Conservation (phyloP, 2,888 invertebrate genomes). For the Ectemnius lituratus region DNA sequence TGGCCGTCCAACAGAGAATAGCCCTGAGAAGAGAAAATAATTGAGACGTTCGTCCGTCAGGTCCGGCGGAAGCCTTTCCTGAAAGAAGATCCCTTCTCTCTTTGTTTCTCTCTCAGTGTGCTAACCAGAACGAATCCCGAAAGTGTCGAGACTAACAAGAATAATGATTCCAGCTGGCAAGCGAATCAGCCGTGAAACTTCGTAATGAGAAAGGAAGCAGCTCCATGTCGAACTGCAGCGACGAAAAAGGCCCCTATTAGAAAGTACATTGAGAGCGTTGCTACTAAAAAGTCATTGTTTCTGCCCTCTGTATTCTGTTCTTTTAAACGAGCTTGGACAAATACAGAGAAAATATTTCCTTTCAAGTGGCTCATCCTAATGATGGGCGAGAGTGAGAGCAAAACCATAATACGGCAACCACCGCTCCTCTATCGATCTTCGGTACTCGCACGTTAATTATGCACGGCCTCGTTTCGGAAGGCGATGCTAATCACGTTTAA, state of each 20-base stretch:
- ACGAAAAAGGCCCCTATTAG: too few relatives aligned
- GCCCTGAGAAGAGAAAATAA: slow-evolving; percentile 47
- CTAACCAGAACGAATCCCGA: slow-evolving; percentile 49
- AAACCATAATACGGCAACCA: background rate
- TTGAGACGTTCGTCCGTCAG: slow-evolving; percentile 47
- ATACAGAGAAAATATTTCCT: too few relatives aligned
- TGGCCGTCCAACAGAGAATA: slow-evolving; percentile 35
- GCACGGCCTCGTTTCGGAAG: slow-evolving; percentile 20
- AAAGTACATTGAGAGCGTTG: too few relatives aligned
- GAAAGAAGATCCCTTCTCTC: slow-evolving; percentile 5
- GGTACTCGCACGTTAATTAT: slow-evolving; percentile 25
- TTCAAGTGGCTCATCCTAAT: too few relatives aligned
- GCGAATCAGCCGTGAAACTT: slow-evolving; percentile 42
- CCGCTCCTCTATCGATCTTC: background rate
- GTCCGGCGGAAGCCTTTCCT: slow-evolving; percentile 22
- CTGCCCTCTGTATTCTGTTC: too few relatives aligned
- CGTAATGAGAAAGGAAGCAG: too few relatives aligned
- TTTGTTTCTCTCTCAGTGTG: slow-evolving; percentile 1
- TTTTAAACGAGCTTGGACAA: too few relatives aligned
- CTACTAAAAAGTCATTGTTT: too few relatives aligned
- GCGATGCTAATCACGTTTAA: slow-evolving; percentile 23
- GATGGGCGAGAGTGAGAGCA: too few relatives aligned
- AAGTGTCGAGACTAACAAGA: slow-evolving; percentile 43
- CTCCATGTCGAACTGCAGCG: too few relatives aligned
- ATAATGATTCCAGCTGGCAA: slow-evolving; percentile 14